Evolutionary conservation across 2,888 invertebrate genomes (phyloP).

Genomic region (Acrobasis consociella): DNA sequence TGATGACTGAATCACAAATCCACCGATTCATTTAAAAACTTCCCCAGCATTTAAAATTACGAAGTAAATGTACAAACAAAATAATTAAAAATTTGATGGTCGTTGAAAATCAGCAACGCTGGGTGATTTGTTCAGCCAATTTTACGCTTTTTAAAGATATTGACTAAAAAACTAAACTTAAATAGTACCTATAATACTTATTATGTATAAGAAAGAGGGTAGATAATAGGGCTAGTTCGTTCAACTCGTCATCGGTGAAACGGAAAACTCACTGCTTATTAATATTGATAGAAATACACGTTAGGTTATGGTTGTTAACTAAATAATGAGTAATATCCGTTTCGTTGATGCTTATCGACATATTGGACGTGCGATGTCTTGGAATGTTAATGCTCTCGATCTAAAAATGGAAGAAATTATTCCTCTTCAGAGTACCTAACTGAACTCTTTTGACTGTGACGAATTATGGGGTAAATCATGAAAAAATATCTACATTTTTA

Average conservation of each 20-base stretch:
- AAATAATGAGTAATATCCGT: slow-evolving; percentile 19
- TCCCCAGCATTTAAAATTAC: slow-evolving; percentile 18
- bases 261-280: slow-evolving; percentile 30
- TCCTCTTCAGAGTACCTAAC: background rate
- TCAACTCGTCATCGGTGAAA: slow-evolving; percentile 46
- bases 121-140: slow-evolving; percentile 55
- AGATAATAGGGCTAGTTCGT: slow-evolving; percentile 48
- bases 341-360: slow-evolving; percentile 14
- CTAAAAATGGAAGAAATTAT: background rate
- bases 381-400: background rate
- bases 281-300: slow-evolving; percentile 18
- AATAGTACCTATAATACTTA: slow-evolving; percentile 27
- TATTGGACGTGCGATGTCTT: slow-evolving; percentile 1
- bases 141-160: slow-evolving; percentile 53
- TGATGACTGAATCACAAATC: slow-evolving; percentile 18
- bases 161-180: slow-evolving; percentile 39
- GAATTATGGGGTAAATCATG: too few relatives aligned
- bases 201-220: slow-evolving; percentile 39
- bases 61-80: slow-evolving; percentile 10
- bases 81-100: slow-evolving; percentile 18
- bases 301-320: slow-evolving; percentile 15
- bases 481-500: too few relatives aligned
- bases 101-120: slow-evolving; percentile 41
- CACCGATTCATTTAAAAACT: slow-evolving; percentile 23
- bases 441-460: background rate